Conservation (phyloP, 1,140 invertebrate species). For the Coptotermes formosanus region DNA sequence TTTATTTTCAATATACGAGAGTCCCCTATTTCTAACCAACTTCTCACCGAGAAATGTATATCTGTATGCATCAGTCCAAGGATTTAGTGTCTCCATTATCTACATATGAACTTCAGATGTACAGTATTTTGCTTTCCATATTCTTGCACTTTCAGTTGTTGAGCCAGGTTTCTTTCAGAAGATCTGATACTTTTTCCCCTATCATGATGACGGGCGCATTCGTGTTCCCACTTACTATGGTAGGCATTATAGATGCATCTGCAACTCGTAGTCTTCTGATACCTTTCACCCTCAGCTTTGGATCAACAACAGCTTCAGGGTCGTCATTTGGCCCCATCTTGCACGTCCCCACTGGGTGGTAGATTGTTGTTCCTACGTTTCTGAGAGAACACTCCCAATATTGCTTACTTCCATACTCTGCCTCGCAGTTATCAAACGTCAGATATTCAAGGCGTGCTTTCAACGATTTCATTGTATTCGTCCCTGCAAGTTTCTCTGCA, state of each 20-base stretch:
- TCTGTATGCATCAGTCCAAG: too few relatives aligned
- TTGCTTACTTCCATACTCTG: constrained; percentile 34
- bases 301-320: constrained; percentile 38
- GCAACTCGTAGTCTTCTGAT: constrained; percentile 32
- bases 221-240: constrained; percentile 29
- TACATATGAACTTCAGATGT: too few relatives aligned
- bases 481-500: too few relatives aligned
- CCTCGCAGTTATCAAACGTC: not conserved
- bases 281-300: constrained; percentile 37
- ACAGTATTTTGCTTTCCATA: too few relatives aligned
- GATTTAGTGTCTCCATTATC: too few relatives aligned
- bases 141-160: not conserved
- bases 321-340: constrained; percentile 46
- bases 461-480: too few relatives aligned
- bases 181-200: constrained; percentile 32
- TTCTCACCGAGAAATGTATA: too few relatives aligned
- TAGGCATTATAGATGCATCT: constrained; percentile 35
- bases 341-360: constrained; percentile 47
- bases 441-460: not conserved
- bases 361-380: constrained; percentile 39
- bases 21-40: too few relatives aligned
- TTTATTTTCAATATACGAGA: too few relatives aligned
- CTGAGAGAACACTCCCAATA: constrained; percentile 43
- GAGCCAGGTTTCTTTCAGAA: constrained; percentile 31
- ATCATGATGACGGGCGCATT: constrained; percentile 35